Evolutionary conservation across 2,797 vertebrate genomes (phyloP).

Genomic region (Calcarius lapponicus): DNA sequence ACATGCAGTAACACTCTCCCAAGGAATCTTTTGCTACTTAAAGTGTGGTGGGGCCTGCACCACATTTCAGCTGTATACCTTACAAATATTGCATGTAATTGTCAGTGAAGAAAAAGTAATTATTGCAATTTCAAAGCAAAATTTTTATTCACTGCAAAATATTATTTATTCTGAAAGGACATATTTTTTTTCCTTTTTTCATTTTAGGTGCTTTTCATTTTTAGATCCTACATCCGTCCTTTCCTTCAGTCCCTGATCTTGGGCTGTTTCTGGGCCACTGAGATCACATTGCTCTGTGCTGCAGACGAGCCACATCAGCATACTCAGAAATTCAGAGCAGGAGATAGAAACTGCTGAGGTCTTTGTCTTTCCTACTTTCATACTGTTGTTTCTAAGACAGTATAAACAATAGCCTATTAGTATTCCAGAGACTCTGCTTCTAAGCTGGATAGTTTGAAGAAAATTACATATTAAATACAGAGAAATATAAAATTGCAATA

Average conservation of each 20-base stretch:
- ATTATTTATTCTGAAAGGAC: not conserved
- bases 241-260: not conserved
- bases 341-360: not conserved
- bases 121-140: not conserved
- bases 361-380: not conserved
- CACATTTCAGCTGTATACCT: not conserved
- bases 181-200: not conserved
- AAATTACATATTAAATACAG: not conserved
- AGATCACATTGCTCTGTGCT: not conserved
- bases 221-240: not conserved
- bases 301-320: not conserved
- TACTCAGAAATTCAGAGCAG: not conserved
- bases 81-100: not conserved
- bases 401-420: not conserved
- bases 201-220: not conserved
- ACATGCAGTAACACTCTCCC: not conserved
- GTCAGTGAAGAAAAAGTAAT: not conserved
- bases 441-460: not conserved
- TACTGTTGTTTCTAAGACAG: not conserved
- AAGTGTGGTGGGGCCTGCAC: not conserved
- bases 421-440: not conserved
- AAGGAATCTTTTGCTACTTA: not conserved
- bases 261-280: not conserved
- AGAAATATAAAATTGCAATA: not conserved
- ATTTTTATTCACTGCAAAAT: not conserved